Percentiles rank a stretch among this genome's conserved stretches.
phyloP scores from a whole-genome alignment of 2,888 invertebrate species.

The Tromatobia lineatoria region DNA sequence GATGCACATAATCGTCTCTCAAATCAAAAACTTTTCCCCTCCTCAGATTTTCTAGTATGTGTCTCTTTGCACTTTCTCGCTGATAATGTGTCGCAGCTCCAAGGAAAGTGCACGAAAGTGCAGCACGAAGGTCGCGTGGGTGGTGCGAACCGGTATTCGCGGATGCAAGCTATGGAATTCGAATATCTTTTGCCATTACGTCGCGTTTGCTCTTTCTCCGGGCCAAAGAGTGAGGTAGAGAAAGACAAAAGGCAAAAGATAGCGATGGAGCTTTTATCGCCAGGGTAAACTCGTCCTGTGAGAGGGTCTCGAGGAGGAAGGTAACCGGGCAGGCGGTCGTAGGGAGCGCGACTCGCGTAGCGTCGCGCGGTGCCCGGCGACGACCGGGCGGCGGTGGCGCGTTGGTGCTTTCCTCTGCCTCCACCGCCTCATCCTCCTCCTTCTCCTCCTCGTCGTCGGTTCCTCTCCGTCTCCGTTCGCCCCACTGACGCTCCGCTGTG shows the following conservation, averaged over 20 bases:
- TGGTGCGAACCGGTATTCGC: slow-evolving; percentile 59
- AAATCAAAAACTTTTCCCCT: background rate
- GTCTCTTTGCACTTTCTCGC: slow-evolving; percentile 35
- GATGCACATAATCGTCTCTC: background rate
- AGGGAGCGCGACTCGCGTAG: slow-evolving; percentile 52
- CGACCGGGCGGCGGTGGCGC: slow-evolving; percentile 46
- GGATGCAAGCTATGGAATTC: slow-evolving; percentile 45
- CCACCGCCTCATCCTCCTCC: slow-evolving; percentile 42
- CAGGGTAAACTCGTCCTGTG: slow-evolving; percentile 42
- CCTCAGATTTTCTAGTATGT: background rate
- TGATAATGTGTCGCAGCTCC: slow-evolving; percentile 22
- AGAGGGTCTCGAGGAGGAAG: slow-evolving; percentile 31
- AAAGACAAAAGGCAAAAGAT: background rate
- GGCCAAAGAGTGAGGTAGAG: background rate
- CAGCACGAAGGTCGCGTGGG: slow-evolving; percentile 57
- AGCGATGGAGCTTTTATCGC: slow-evolving; percentile 29
- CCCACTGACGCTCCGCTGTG: slow-evolving; percentile 82
- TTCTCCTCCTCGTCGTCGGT: slow-evolving; percentile 71
- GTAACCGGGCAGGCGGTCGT: slow-evolving; percentile 18
- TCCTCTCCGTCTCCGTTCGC: slow-evolving; percentile 81
- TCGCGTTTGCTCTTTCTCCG: background rate
- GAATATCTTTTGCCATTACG: slow-evolving; percentile 33
- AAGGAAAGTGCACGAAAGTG: slow-evolving; percentile 16
- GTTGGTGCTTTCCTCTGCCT: slow-evolving; percentile 48
- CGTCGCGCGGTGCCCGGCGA: slow-evolving; percentile 48